Evolutionary conservation across 2,797 vertebrate species (phyloP), one percentile per base, ranked within the genome.

Genomic region (Leontopithecus rosalia): DNA sequence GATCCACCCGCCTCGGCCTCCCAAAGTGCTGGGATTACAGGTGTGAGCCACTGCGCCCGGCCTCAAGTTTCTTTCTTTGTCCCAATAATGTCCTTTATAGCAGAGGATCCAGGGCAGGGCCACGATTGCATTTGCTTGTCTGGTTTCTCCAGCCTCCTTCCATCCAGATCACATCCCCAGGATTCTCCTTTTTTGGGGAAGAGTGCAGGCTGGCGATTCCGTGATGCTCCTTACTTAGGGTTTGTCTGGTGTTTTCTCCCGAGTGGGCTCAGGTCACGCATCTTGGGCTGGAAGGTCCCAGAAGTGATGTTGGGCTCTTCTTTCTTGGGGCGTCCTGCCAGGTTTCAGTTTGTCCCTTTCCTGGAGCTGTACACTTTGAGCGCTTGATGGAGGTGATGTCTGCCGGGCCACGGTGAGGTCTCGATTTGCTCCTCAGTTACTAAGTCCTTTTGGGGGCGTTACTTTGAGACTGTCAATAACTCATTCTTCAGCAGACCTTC

Each of bases 1-100:
- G 43, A 46, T 46, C 43, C 43, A 46, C 43, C 43, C 10, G 43
- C 43, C 43, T 46, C 43, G 7, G 43, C 43, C 43, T 46, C 43
- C 43, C 43, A 46, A 46, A 46, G 9, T 46, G 43, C 43, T 46
- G 43, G 43, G 43, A 46, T 46, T 46, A 46, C 9, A 46, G 43
- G 43, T 10, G 0, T 46, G 43, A 46, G 43, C 43, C 43, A 46
- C 43, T 1, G 2, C 43, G 43, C 43, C 43, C 2, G 2, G 43
- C 43, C 43, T 36, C 43, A 1, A 10, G 7, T 79, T 39, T 57
- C 80, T 30, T 33, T 1, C 43, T 30, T 28, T 20, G 14, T 39
- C 39, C 67, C 36, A 4, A 0, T 9, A 0, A 36, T 0, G 30
- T 52, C 41, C 15, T 73, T 46, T 9, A 1, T 0, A 2, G 57